These are phyloP conservation scores for Morone saxatilis DNA, from an alignment of 2,113 vertebrate species.

Conservation along the genomic window DNA sequence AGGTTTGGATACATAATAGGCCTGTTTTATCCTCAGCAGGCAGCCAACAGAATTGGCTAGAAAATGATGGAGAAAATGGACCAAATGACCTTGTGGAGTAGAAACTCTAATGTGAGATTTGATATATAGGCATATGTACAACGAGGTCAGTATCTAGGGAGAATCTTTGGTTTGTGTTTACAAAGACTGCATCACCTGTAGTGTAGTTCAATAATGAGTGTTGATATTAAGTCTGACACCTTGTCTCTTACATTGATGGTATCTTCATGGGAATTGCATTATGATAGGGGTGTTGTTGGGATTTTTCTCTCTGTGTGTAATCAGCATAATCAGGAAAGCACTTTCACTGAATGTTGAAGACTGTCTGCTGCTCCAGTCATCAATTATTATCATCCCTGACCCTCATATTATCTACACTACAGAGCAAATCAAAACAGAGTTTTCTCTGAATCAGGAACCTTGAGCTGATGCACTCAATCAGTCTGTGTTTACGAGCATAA, in stretches of 20 bases:
- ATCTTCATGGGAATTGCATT: slow-evolving; percentile 44
- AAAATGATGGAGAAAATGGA: slow-evolving; percentile 22
- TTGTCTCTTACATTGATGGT: slow-evolving; percentile 5
- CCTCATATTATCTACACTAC: background rate
- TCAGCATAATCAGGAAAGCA: slow-evolving; percentile 16
- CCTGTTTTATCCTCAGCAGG: slow-evolving; percentile 35
- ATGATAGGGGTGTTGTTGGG: background rate
- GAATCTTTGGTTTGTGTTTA: slow-evolving; percentile 18
- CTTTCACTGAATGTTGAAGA: slow-evolving; percentile 9
- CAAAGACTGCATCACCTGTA: slow-evolving; percentile 16
- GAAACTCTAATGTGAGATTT: slow-evolving; percentile 26
- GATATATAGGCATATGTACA: background rate
- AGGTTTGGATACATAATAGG: slow-evolving; percentile 54
- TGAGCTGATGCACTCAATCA: background rate
- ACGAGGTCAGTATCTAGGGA: background rate
- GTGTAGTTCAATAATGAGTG: background rate
- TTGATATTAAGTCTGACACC: slow-evolving; percentile 21
- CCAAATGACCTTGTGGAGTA: slow-evolving; percentile 30
- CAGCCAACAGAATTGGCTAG: slow-evolving; percentile 12
- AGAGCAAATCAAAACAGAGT: slow-evolving; percentile 20
- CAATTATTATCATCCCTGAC: slow-evolving; percentile 9
- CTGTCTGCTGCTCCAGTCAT: slow-evolving; percentile 8
- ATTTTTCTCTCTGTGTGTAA: background rate
- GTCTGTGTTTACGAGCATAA: slow-evolving; percentile 41
- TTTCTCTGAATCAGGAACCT: slow-evolving; percentile 19